These are phyloP conservation scores for Ovis canadensis DNA, from an alignment of 2,113 vertebrate species.

Conservation along the genomic window DNA sequence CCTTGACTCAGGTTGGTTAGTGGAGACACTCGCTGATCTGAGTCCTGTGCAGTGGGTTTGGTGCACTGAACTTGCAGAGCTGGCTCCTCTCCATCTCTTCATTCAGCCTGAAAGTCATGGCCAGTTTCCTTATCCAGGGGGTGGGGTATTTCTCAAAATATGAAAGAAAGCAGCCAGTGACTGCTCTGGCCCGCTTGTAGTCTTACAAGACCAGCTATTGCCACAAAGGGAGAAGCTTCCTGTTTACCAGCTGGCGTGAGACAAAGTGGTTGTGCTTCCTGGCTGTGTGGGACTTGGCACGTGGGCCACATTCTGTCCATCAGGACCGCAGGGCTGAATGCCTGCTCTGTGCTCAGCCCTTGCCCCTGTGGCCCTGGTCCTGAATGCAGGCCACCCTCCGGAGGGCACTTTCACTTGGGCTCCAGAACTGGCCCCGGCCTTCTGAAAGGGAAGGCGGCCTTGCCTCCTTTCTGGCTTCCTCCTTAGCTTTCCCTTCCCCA, in stretches of 20 bases:
- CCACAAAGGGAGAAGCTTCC: slow-evolving; percentile 24
- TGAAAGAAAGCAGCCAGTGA: slow-evolving; percentile 40
- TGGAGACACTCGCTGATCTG: background rate
- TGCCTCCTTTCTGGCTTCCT: background rate
- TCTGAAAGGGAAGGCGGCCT: background rate
- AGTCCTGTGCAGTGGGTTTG: background rate
- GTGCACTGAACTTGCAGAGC: background rate
- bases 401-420: background rate
- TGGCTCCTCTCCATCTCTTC: background rate
- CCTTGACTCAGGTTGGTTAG: background rate
- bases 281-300: background rate
- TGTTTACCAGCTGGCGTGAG: slow-evolving; percentile 16
- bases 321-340: slow-evolving; percentile 14
- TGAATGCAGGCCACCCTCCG: background rate
- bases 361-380: background rate
- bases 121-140: background rate
- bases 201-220: background rate
- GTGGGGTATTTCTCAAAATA: background rate
- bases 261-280: slow-evolving; percentile 35
- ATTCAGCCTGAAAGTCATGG: slow-evolving; percentile 1
- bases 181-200: background rate
- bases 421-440: background rate
- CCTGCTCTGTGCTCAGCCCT: slow-evolving; percentile 19
- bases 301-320: background rate
- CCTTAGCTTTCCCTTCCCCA: background rate